Conservation (phyloP, 2,113 vertebrate genomes). For the Corynorhinus townsendii region DNA sequence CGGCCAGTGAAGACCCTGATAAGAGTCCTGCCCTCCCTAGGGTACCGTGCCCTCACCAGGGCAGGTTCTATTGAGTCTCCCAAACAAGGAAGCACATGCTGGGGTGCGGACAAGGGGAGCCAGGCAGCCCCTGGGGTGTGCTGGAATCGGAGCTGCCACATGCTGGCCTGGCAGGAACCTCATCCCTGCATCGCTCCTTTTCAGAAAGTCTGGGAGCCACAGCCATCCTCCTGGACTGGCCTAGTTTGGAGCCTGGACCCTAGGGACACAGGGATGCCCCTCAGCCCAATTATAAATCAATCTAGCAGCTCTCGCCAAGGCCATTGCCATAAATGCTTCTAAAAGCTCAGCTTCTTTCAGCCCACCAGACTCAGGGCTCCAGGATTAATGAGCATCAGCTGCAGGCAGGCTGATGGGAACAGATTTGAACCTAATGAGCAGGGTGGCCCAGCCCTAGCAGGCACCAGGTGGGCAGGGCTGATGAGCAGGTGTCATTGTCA, state of each 20-base stretch:
- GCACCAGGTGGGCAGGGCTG: conserved; percentile 11
- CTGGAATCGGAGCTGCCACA: rapidly evolving
- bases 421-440: conserved; percentile 77
- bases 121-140: neutral
- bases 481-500: conserved; percentile 73
- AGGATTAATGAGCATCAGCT: conserved; percentile 78
- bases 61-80: neutral
- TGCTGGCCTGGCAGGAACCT: neutral
- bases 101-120: too few species aligned
- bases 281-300: conserved; percentile 65
- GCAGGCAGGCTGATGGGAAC: conserved; percentile 71
- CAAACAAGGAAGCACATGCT: neutral
- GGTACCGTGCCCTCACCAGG: neutral
- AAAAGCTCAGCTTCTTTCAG: conserved; percentile 36
- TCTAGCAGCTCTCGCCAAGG: conserved; percentile 55
- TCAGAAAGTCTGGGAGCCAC: conserved; percentile 14
- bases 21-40: neutral
- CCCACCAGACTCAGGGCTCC: conserved; percentile 32
- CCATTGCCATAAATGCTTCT: conserved; percentile 70
- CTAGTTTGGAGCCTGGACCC: neutral
- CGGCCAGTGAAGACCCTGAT: neutral
- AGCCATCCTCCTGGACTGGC: neutral
- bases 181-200: neutral
- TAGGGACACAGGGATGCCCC: neutral
- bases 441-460: conserved; percentile 25